phyloP scores from a whole-genome alignment of 2,797 vertebrate species.

The Clarias fuscus region DNA sequence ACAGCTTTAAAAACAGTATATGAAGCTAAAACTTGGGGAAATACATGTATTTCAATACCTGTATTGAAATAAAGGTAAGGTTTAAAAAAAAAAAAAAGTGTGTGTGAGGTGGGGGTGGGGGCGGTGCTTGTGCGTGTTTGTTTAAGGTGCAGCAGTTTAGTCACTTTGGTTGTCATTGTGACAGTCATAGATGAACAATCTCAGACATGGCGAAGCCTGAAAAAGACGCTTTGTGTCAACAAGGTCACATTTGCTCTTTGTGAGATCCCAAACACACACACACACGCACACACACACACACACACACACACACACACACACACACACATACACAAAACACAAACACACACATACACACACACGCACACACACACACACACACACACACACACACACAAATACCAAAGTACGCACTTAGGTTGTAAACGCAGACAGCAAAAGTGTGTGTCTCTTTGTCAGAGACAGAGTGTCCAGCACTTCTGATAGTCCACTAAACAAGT shows the following conservation, averaged over 20 bases:
- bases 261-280: slow-evolving; percentile 25
- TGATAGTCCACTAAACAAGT: slow-evolving; percentile 38
- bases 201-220: slow-evolving; percentile 19
- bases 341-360: slow-evolving; percentile 26
- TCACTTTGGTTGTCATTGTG: slow-evolving; percentile 47
- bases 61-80: background rate
- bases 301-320: slow-evolving; percentile 37
- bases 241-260: slow-evolving; percentile 21
- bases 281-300: slow-evolving; percentile 34
- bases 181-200: slow-evolving; percentile 37
- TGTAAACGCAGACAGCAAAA: slow-evolving; percentile 29
- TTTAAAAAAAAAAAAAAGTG: background rate
- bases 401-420: slow-evolving; percentile 1
- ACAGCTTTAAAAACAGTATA: background rate
- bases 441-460: slow-evolving; percentile 34
- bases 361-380: slow-evolving; percentile 31
- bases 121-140: slow-evolving; percentile 37
- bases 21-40: background rate
- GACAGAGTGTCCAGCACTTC: slow-evolving; percentile 32
- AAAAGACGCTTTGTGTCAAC: slow-evolving; percentile 40
- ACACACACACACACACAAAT: slow-evolving; percentile 37
- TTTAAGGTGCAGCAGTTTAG: slow-evolving; percentile 42
- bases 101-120: slow-evolving; percentile 4
- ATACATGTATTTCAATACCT: no score
- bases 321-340: slow-evolving; percentile 17